Conservation (phyloP, 1,140 invertebrate species). For the Acyrthosiphon pisum region DNA sequence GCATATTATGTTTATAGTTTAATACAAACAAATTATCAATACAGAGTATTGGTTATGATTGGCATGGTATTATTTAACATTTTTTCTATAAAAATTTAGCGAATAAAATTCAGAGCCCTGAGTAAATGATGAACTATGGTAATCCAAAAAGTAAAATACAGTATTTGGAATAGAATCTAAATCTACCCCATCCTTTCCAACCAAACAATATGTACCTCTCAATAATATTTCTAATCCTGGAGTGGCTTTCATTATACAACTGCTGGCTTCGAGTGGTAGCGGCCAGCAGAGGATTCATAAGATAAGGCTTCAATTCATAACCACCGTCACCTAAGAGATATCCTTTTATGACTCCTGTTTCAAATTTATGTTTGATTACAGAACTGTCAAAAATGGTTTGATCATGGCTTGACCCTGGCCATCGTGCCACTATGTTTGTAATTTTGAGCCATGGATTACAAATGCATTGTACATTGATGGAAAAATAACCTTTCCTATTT, state of each 20-base stretch:
- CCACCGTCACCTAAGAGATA: too few species aligned
- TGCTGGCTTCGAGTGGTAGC: conserved; percentile 59
- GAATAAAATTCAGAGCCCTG: too few species aligned
- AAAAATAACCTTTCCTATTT: neutral
- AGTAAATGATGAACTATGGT: too few species aligned
- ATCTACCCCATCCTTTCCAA: neutral
- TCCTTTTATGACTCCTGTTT: conserved; percentile 42
- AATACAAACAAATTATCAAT: too few species aligned
- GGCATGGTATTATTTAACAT: too few species aligned
- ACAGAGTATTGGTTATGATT: too few species aligned
- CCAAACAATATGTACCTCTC: neutral
- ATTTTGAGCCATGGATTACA: neutral
- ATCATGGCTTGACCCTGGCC: neutral
- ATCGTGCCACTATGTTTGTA: neutral
- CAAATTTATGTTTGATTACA: neutral
- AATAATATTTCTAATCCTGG: too few species aligned
- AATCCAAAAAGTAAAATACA: too few species aligned
- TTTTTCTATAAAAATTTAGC: too few species aligned
- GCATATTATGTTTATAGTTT: too few species aligned
- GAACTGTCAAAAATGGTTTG: too few species aligned
- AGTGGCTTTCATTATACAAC: neutral
- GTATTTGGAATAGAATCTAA: too few species aligned
- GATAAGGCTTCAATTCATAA: conserved; percentile 40
- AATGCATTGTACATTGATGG: neutral
- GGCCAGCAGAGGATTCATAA: conserved; percentile 52